phyloP scores from a whole-genome alignment of 1,140 invertebrate genomes.

The Belonocnema kinseyi region DNA sequence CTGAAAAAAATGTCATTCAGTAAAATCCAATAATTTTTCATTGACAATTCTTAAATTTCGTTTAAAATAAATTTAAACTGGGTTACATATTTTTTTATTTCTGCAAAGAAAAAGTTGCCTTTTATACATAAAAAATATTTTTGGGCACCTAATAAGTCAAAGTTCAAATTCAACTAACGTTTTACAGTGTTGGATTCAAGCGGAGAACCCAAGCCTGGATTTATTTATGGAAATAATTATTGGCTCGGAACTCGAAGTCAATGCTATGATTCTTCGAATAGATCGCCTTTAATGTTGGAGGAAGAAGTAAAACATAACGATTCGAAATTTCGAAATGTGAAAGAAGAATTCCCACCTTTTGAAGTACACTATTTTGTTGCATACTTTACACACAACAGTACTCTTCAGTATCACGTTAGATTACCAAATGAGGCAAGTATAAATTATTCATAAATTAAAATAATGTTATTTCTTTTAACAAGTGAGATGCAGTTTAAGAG shows the following conservation, averaged over 20 bases:
- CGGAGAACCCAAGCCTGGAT: constrained; percentile 69
- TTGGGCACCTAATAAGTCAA: too few species aligned
- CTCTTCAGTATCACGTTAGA: constrained; percentile 68
- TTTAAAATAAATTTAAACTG: too few species aligned
- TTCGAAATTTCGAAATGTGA: constrained; percentile 55
- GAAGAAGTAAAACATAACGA: constrained; percentile 52
- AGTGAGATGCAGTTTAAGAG: neutral
- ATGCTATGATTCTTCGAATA: constrained; percentile 65
- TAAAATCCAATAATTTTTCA: too few species aligned
- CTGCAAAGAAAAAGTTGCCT: too few species aligned
- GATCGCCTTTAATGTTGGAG: constrained; percentile 49
- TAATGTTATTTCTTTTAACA: neutral
- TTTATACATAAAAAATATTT: too few species aligned
- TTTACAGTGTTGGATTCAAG: constrained; percentile 75
- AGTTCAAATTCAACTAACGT: neutral
- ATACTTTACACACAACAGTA: constrained; percentile 71
- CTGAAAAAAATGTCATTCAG: too few species aligned
- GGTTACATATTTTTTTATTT: too few species aligned
- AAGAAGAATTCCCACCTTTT: constrained; percentile 70
- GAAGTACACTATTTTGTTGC: constrained; percentile 66
- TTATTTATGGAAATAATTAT: constrained; percentile 74
- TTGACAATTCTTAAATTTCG: too few species aligned
- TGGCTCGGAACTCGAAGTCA: constrained; percentile 73
- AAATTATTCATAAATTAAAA: constrained; percentile 31
- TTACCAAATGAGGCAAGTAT: constrained; percentile 67